Base-by-base conservation (phyloP, 2,113 vertebrate species). In the Smithornis capensis region DNA sequence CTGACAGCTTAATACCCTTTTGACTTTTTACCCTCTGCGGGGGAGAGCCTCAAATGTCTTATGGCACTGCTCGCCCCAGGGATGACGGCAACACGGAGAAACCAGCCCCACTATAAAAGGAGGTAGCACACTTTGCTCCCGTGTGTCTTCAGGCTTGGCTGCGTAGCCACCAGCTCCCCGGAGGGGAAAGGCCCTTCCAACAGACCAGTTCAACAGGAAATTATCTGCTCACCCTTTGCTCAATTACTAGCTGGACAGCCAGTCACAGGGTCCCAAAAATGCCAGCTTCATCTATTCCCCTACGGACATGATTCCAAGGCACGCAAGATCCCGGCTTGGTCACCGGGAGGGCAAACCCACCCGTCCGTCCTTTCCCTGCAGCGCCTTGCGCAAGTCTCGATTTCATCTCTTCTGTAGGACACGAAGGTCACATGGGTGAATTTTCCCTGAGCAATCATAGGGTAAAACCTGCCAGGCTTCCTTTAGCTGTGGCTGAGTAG, bases 1-100 rank as follows among this genome's bases (percentile, higher is more conserved):
- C 93, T 97, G 97, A 97, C 96, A 97, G 97, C 60, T 97, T 97
- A 97, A 97, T 97, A 96, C 96, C 75, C 90, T 95, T 95, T 88
- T 96, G 96, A 97, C 95, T 97, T 95, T 97, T 96, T 95, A 92
- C 96, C 95, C 97, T 96, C 92, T 95, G 94, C 3, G 2, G 89
- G 92, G 88, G 93, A 97, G 75, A 96, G 90, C 86, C 79, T 94
- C 93, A 80, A 94, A 96, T 94, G 83, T 97, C 94, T 94, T 45
- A 29, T 6, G 21, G 91, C 91, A 3, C 59, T 50, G 87, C 80
- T 96, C 77, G 33, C 70, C 92, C 88, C 33, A 1, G 31, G 64
- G 92, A 84, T 92, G 94, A 95, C 55, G 86, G 86, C 77, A 94
- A 52, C 59, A 2, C 0, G 0, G 83, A 92, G 89, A 80, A 92